phyloP scores from a whole-genome alignment of 2,113 vertebrate genomes.

The Thamnaconus septentrionalis region DNA sequence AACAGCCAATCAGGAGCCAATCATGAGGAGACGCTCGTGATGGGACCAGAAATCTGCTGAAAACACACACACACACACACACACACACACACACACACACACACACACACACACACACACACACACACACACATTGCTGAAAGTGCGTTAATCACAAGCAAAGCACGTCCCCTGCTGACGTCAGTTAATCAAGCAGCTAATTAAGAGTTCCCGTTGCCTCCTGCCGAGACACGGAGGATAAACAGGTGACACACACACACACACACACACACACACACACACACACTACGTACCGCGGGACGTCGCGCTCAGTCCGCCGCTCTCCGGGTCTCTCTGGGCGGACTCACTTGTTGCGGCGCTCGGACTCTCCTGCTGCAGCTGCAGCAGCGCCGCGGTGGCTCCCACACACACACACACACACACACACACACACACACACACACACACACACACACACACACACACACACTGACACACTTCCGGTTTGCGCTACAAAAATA shows the following conservation, averaged over 20 bases:
- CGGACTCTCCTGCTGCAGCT: too few relatives aligned
- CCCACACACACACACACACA: background rate
- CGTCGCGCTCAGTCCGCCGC: background rate
- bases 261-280: background rate
- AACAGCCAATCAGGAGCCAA: too few relatives aligned
- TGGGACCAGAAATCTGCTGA: too few relatives aligned
- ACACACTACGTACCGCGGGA: background rate
- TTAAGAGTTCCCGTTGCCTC: too few relatives aligned
- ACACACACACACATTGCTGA: background rate
- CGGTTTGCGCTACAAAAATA: constrained; percentile 30
- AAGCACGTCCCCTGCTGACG: too few relatives aligned
- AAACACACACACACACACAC: background rate
- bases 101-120: background rate
- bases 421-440: constrained; percentile 8
- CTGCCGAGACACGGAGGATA: too few relatives aligned
- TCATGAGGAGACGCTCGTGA: too few relatives aligned
- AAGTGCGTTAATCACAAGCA: too few relatives aligned
- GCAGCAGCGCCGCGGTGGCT: background rate
- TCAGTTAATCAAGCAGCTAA: too few relatives aligned
- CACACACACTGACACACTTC: background rate
- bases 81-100: background rate
- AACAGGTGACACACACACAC: background rate
- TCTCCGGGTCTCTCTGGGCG: background rate
- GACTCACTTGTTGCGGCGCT: background rate
- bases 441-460: constrained; percentile 10